These are phyloP conservation scores for Melanotaenia parkinsoni DNA, from an alignment of 2,797 vertebrate species.

Conservation along the genomic window DNA sequence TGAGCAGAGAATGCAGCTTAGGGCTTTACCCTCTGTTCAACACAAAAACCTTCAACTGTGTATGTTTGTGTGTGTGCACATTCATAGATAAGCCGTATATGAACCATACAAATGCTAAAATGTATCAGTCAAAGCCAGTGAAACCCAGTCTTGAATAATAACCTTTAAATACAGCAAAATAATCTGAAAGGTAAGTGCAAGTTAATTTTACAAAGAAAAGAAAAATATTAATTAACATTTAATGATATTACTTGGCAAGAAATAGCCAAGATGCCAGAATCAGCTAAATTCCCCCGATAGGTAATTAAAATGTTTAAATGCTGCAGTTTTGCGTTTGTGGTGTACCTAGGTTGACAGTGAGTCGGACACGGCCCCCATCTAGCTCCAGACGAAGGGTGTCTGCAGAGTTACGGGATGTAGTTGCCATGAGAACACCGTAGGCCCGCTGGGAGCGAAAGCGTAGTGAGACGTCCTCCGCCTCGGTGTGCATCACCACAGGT, in stretches of 20 bases:
- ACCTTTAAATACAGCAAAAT: slow-evolving; percentile 27
- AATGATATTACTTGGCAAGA: slow-evolving; percentile 43
- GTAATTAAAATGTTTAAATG: slow-evolving; percentile 53
- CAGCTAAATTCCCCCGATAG: slow-evolving; percentile 55
- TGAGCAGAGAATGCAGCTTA: slow-evolving; percentile 97
- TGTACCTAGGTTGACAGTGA: slow-evolving; percentile 99
- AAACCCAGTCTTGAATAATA: not conserved
- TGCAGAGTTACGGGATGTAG: slow-evolving; percentile 96
- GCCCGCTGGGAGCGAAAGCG: slow-evolving; percentile 96
- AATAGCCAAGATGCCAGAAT: slow-evolving; percentile 50
- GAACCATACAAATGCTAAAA: slow-evolving; percentile 8
- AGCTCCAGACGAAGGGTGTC: slow-evolving; percentile 96
- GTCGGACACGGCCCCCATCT: slow-evolving; percentile 95
- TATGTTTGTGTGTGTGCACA: slow-evolving; percentile 14
- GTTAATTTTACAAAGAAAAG: slow-evolving; percentile 30
- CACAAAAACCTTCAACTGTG: slow-evolving; percentile 52
- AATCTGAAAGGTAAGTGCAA: slow-evolving; percentile 5
- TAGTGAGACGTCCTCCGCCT: slow-evolving; percentile 96
- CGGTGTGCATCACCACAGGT: slow-evolving; percentile 97
- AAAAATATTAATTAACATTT: slow-evolving; percentile 56
- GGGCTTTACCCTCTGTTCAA: slow-evolving; percentile 87
- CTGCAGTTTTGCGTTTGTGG: slow-evolving; percentile 45
- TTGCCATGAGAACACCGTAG: slow-evolving; percentile 98
- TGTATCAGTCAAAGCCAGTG: not conserved
- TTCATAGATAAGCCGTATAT: slow-evolving; percentile 20